Evolutionary conservation across 2,888 invertebrate genomes (phyloP).

Genomic region (Abrostola triplasia): DNA sequence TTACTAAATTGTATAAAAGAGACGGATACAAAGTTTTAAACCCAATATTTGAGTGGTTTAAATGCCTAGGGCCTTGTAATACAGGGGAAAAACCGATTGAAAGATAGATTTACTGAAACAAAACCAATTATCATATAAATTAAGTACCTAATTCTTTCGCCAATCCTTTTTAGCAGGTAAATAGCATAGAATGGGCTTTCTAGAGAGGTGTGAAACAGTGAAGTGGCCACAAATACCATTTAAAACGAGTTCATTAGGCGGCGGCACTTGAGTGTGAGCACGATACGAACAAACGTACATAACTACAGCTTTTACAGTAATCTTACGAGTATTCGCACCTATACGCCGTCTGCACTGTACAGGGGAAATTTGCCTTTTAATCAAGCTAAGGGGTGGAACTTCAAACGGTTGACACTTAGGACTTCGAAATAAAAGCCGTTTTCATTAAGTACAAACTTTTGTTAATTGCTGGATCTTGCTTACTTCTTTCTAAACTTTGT

Average conservation of each 20-base stretch:
- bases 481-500: no score
- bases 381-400: slow-evolving; percentile 33
- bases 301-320: neutral
- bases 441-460: slow-evolving; percentile 19
- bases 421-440: slow-evolving; percentile 22
- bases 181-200: no score
- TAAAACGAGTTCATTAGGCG: neutral
- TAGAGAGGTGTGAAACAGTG: neutral
- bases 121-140: no score
- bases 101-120: no score
- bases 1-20: neutral
- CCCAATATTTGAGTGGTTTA: no score
- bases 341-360: neutral
- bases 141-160: no score
- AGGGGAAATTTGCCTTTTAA: slow-evolving; percentile 28
- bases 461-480: slow-evolving; percentile 14
- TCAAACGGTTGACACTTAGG: slow-evolving; percentile 18
- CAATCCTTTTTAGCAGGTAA: no score
- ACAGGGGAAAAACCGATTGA: no score
- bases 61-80: no score
- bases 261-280: neutral
- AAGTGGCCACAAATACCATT: neutral
- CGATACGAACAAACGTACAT: neutral
- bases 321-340: neutral
- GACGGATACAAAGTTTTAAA: no score